Evolutionary conservation across 2,797 vertebrate genomes (phyloP).

Genomic region (Emys orbicularis): DNA sequence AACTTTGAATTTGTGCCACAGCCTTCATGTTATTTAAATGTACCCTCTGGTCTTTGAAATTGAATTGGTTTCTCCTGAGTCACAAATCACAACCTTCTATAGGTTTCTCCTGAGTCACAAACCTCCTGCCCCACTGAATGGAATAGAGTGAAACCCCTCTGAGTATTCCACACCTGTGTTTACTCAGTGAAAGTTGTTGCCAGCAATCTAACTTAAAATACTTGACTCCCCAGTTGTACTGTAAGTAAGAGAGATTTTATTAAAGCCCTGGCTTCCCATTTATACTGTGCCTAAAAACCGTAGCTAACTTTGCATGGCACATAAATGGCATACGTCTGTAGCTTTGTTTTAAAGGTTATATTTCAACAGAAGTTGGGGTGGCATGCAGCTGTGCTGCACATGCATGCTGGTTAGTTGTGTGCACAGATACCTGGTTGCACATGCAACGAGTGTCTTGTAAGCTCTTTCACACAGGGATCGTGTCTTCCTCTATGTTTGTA

Average conservation of each 20-base stretch:
- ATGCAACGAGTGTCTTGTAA: not conserved
- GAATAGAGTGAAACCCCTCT: not conserved
- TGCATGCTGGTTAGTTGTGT: not conserved
- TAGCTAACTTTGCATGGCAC: not conserved
- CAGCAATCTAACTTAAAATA: not conserved
- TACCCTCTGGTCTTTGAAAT: not conserved
- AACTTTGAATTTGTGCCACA: not conserved
- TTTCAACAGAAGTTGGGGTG: not conserved
- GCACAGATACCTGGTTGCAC: not conserved
- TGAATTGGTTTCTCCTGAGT: not conserved
- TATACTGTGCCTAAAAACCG: not conserved
- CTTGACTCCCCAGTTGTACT: not conserved
- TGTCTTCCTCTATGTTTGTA: not conserved
- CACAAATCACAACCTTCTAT: not conserved
- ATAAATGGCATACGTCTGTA: not conserved
- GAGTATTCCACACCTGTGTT: not conserved
- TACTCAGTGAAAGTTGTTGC: not conserved
- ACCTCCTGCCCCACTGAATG: not conserved
- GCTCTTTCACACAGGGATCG: not conserved
- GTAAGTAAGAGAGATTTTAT: not conserved
- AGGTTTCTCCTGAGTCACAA: not conserved
- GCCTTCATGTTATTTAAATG: not conserved
- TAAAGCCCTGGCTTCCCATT: not conserved
- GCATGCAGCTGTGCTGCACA: not conserved
- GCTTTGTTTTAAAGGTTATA: not conserved